Conservation (phyloP, 1,140 invertebrate species). For the Drosophila sulfurigaster region DNA sequence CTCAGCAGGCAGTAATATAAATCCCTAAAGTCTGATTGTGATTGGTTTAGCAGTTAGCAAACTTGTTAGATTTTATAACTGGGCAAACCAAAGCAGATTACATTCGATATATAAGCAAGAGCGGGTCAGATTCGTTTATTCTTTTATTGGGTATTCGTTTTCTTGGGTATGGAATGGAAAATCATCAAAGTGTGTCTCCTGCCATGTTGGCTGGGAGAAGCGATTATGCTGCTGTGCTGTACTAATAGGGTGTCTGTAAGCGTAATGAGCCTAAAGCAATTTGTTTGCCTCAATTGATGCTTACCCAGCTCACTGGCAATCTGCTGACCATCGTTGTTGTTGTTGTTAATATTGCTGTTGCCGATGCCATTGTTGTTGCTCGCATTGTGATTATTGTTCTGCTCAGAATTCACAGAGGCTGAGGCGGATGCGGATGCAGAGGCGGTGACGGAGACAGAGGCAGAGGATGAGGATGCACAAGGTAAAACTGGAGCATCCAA, state of each 20-base stretch:
- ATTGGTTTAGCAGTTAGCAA: conserved; percentile 12
- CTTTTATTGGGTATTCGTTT: too few species aligned
- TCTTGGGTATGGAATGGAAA: not conserved
- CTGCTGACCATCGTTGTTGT: conserved; percentile 78
- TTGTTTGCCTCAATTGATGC: conserved; percentile 37
- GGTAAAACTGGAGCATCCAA: conserved; percentile 31
- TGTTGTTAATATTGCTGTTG: conserved; percentile 54
- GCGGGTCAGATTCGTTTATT: not conserved
- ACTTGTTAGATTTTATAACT: not conserved
- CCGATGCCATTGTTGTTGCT: conserved; percentile 57
- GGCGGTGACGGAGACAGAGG: not conserved
- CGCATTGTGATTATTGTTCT: conserved; percentile 77
- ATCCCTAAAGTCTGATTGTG: conserved; percentile 21
- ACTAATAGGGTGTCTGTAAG: conserved; percentile 32
- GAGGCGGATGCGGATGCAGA: conserved; percentile 11
- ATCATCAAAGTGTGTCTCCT: not conserved
- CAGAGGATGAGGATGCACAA: conserved; percentile 15
- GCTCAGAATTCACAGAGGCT: conserved; percentile 52
- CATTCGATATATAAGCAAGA: not conserved
- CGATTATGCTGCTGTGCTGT: conserved; percentile 16
- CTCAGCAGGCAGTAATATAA: conserved; percentile 9
- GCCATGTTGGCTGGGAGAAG: conserved; percentile 16
- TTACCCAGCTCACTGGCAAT: conserved; percentile 68
- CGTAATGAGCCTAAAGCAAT: conserved; percentile 45
- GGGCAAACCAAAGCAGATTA: conserved; percentile 1